A percentile compares a stretch with the other conserved stretches of the same genome.
Evolutionary conservation across 2,888 invertebrate species (phyloP).

Genomic region (Hecatera dysodea): DNA sequence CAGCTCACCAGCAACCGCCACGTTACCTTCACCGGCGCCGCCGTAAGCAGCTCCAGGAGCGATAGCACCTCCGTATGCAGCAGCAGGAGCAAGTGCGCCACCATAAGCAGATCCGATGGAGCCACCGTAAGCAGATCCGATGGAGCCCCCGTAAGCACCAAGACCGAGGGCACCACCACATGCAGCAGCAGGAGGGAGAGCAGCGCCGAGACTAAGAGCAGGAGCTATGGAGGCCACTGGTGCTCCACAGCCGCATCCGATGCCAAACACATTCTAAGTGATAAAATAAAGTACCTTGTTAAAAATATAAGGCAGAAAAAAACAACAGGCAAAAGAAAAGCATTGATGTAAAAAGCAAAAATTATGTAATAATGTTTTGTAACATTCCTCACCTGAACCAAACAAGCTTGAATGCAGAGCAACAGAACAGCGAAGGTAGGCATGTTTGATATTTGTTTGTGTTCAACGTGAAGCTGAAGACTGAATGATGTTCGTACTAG

Average conservation of each 20-base stretch:
- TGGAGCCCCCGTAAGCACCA: conserved; percentile 7
- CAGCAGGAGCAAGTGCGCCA: neutral
- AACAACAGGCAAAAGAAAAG: too few relatives aligned
- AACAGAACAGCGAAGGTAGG: too few relatives aligned
- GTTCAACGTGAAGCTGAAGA: too few relatives aligned
- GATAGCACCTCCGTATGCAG: neutral
- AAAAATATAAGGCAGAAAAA: too few relatives aligned
- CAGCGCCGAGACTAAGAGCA: neutral
- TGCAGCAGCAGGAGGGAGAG: conserved; percentile 1
- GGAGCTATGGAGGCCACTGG: neutral
- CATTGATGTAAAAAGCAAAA: too few relatives aligned
- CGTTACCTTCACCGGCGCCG: conserved; percentile 53
- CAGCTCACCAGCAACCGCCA: conserved; percentile 52
- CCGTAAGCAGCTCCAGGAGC: conserved; percentile 22
- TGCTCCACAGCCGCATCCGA: conserved; percentile 16
- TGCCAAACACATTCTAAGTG: conserved; percentile 15
- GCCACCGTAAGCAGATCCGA: conserved; percentile 12
- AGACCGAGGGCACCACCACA: conserved; percentile 11
- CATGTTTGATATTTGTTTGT: too few relatives aligned
- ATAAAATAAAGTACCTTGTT: too few relatives aligned
- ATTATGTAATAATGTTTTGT: too few relatives aligned
- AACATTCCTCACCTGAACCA: too few relatives aligned
- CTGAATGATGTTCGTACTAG: conserved; percentile 29
- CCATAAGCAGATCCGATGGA: neutral
- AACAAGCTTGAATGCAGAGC: too few relatives aligned